These are phyloP conservation scores for Acrossocheilus wenchowensis DNA, from an alignment of 2,797 vertebrate genomes.

Conservation along the genomic window DNA sequence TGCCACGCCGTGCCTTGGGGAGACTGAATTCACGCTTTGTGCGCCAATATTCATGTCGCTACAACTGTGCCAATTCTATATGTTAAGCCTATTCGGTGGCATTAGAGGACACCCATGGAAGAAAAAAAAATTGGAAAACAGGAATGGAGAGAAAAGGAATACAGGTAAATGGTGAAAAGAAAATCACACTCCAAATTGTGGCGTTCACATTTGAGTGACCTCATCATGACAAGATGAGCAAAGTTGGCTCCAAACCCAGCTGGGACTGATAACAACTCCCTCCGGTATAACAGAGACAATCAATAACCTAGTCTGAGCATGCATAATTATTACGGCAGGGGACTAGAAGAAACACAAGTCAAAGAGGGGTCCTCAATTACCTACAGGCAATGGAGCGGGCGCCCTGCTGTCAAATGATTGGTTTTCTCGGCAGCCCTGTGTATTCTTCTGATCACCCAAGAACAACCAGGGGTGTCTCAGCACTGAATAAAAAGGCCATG, in stretches of 20 bases:
- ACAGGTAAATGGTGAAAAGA: neutral
- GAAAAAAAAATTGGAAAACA: slow-evolving; percentile 59
- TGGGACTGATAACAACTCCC: slow-evolving; percentile 34
- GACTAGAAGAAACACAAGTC: slow-evolving; percentile 39
- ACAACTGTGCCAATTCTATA: slow-evolving; percentile 57
- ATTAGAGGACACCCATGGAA: slow-evolving; percentile 60
- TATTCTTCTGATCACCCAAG: slow-evolving; percentile 28
- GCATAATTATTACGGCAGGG: slow-evolving; percentile 52
- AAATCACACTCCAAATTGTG: slow-evolving; percentile 27
- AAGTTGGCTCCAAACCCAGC: slow-evolving; percentile 30
- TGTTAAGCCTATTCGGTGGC: slow-evolving; percentile 66
- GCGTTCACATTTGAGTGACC: slow-evolving; percentile 41
- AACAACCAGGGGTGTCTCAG: neutral
- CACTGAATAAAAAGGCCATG: neutral
- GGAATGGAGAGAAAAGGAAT: slow-evolving; percentile 4
- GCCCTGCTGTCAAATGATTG: slow-evolving; percentile 39
- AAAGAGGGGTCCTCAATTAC: slow-evolving; percentile 41
- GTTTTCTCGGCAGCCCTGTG: slow-evolving; percentile 25
- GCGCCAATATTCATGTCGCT: slow-evolving; percentile 8
- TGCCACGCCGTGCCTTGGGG: slow-evolving; percentile 5
- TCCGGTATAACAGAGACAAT: slow-evolving; percentile 43
- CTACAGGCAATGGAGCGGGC: slow-evolving; percentile 14
- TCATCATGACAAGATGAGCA: slow-evolving; percentile 42
- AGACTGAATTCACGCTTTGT: slow-evolving; percentile 24
- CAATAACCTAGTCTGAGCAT: slow-evolving; percentile 53